phyloP scores from a whole-genome alignment of 2,888 invertebrate genomes.

The Stictocephala bisonia region DNA sequence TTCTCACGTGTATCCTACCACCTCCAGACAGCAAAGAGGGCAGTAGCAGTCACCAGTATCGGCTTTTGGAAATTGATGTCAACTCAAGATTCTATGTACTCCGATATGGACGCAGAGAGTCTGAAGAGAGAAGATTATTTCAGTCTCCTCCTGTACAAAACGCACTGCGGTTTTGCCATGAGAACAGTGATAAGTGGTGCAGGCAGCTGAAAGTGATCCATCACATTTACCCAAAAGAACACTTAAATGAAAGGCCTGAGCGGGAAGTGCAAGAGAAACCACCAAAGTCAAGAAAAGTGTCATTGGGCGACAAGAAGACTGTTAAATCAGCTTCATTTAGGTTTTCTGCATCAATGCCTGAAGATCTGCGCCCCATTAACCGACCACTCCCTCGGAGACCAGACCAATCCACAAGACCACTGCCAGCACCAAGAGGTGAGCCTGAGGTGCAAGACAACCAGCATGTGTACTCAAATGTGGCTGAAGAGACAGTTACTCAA shows the following conservation, averaged over 20 bases:
- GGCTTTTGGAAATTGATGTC: conserved; percentile 64
- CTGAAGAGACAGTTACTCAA: conserved; percentile 37
- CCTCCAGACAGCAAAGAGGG: conserved; percentile 11
- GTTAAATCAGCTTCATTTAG: conserved; percentile 65
- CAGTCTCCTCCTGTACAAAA: conserved; percentile 67
- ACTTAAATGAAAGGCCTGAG: conserved; percentile 49
- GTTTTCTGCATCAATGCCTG: conserved; percentile 54
- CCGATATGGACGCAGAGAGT: conserved; percentile 62
- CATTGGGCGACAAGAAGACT: conserved; percentile 54
- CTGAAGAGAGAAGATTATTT: conserved; percentile 65
- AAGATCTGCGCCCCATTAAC: conserved; percentile 45
- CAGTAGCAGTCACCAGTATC: conserved; percentile 58
- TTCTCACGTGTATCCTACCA: conserved; percentile 63
- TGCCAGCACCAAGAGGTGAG: background rate
- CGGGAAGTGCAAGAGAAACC: conserved; percentile 60
- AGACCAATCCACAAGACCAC: conserved; percentile 24
- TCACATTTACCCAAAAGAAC: conserved; percentile 57
- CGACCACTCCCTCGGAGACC: conserved; percentile 39
- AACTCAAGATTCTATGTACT: conserved; percentile 49
- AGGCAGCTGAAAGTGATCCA: conserved; percentile 62
- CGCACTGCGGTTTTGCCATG: conserved; percentile 66
- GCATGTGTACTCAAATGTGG: conserved; percentile 45
- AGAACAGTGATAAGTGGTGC: conserved; percentile 64
- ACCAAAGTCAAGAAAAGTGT: conserved; percentile 49
- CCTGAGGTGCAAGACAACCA: conserved; percentile 30